These are phyloP conservation scores for Scolanthus callimorphus DNA, from an alignment of 92 coral and sea anemone genomes.

Conservation along the genomic window DNA sequence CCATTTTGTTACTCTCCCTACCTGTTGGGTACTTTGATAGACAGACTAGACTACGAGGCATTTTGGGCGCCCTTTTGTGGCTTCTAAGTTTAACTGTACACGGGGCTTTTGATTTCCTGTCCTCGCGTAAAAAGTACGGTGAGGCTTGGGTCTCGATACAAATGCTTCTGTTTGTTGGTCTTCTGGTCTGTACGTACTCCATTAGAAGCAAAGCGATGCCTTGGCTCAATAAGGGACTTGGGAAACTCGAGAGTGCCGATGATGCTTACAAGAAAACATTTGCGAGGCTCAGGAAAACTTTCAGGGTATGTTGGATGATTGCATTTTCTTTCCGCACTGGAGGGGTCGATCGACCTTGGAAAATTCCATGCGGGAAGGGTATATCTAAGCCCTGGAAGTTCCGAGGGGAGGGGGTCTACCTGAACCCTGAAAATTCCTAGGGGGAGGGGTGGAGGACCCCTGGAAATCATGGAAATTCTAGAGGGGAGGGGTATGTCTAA, in stretches of 20 bases:
- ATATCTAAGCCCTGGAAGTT: too few species aligned
- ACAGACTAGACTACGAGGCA: constrained; percentile 5
- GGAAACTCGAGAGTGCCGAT: constrained; percentile 41
- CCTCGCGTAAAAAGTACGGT: constrained; percentile 57
- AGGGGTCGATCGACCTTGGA: too few species aligned
- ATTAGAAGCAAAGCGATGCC: constrained; percentile 49
- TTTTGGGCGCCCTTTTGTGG: constrained; percentile 21
- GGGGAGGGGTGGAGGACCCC: too few species aligned
- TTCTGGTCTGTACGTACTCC: constrained; percentile 54
- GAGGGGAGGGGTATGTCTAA: too few species aligned
- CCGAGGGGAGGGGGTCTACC: too few species aligned
- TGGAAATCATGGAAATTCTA: too few species aligned
- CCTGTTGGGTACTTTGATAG: constrained; percentile 17
- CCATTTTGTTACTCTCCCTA: constrained; percentile 12
- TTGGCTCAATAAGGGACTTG: constrained; percentile 72
- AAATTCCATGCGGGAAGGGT: too few species aligned
- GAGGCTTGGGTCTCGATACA: constrained; percentile 76
- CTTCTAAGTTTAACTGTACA: constrained; percentile 15
- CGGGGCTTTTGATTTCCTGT: constrained; percentile 60
- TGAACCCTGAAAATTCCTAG: too few species aligned
- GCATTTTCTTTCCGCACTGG: too few species aligned
- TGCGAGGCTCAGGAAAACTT: constrained; percentile 49
- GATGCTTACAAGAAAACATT: constrained; percentile 52
- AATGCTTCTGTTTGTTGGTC: constrained; percentile 38
- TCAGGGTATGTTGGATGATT: constrained; percentile 42